Percentiles rank a stretch among this genome's conserved stretches.
Conservation (phyloP, 1,140 invertebrate genomes). For the Lepidotrigona ventralis region DNA sequence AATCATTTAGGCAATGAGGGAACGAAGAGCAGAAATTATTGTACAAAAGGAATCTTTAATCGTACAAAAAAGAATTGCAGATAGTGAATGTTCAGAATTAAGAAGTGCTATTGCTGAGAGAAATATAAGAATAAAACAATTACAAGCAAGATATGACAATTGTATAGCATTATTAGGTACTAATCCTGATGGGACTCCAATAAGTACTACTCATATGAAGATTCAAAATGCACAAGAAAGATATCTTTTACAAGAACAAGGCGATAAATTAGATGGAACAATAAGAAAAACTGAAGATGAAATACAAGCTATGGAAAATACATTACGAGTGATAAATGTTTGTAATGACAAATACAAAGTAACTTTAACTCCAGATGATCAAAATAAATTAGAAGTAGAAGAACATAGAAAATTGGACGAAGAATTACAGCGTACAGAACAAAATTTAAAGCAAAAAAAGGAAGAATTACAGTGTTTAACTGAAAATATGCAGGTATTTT, state of each 20-base stretch:
- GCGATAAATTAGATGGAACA: slow-evolving; percentile 85
- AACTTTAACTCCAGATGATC: slow-evolving; percentile 79
- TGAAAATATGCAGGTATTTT: slow-evolving; percentile 64
- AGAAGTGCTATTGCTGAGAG: slow-evolving; percentile 80
- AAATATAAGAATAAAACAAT: slow-evolving; percentile 82
- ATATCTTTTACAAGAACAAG: slow-evolving; percentile 84
- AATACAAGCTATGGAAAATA: slow-evolving; percentile 88
- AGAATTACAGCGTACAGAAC: slow-evolving; percentile 76
- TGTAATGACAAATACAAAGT: slow-evolving; percentile 84
- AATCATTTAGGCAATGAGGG: slow-evolving; percentile 82
- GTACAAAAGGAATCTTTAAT: slow-evolving; percentile 82
- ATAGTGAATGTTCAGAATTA: slow-evolving; percentile 82
- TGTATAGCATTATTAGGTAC: slow-evolving; percentile 64
- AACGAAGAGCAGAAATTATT: slow-evolving; percentile 83
- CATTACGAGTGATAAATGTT: slow-evolving; percentile 84
- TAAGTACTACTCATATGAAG: slow-evolving; percentile 84
- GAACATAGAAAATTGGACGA: slow-evolving; percentile 79
- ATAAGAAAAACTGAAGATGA: slow-evolving; percentile 85
- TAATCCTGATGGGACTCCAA: slow-evolving; percentile 82
- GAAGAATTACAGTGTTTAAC: slow-evolving; percentile 51
- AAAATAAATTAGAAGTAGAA: slow-evolving; percentile 78
- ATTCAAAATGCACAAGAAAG: slow-evolving; percentile 86
- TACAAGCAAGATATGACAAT: slow-evolving; percentile 79
- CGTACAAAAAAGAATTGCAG: slow-evolving; percentile 81
- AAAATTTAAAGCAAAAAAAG: slow-evolving; percentile 59